A percentile compares a stretch with the other conserved stretches of the same genome.
phyloP scores from a whole-genome alignment of 2,888 invertebrate genomes.

The Gandaritis pyraliata region DNA sequence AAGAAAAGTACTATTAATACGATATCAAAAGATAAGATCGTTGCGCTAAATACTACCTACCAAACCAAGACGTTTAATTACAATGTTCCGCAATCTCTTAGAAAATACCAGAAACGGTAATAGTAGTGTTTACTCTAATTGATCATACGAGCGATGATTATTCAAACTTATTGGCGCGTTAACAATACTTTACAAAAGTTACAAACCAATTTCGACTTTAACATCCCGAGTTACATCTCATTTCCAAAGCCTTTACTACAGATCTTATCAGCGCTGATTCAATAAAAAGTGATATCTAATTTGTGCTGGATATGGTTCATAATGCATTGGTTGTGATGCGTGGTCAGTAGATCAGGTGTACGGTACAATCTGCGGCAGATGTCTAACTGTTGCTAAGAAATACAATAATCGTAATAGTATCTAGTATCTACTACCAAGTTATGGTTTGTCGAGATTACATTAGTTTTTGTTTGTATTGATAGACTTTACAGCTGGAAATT shows the following conservation, averaged over 20 bases:
- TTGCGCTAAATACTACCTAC: slow-evolving; percentile 35
- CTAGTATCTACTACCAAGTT: slow-evolving; percentile 28
- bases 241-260: slow-evolving; percentile 12
- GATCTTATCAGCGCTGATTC: slow-evolving; percentile 22
- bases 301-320: slow-evolving; percentile 29
- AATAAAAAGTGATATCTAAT: slow-evolving; percentile 31
- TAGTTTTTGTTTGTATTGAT: slow-evolving; percentile 7
- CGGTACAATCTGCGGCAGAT: slow-evolving; percentile 59
- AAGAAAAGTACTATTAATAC: slow-evolving; percentile 4
- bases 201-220: slow-evolving; percentile 25
- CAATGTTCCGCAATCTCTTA: slow-evolving; percentile 37
- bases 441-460: slow-evolving; percentile 21
- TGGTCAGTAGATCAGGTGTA: slow-evolving; percentile 62
- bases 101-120: slow-evolving; percentile 43
- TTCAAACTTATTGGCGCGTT: slow-evolving; percentile 42
- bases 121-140: slow-evolving; percentile 44
- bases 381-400: slow-evolving; percentile 60
- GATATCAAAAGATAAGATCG: slow-evolving; percentile 27
- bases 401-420: slow-evolving; percentile 46
- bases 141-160: slow-evolving; percentile 40
- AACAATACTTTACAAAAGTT: slow-evolving; percentile 14
- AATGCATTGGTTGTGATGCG: slow-evolving; percentile 22
- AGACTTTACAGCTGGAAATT: not conserved
- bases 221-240: slow-evolving; percentile 24
- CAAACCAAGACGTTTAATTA: slow-evolving; percentile 34